These are phyloP conservation scores for Vollenhovia emeryi DNA, from an alignment of 1,140 invertebrate species.

Conservation along the genomic window DNA sequence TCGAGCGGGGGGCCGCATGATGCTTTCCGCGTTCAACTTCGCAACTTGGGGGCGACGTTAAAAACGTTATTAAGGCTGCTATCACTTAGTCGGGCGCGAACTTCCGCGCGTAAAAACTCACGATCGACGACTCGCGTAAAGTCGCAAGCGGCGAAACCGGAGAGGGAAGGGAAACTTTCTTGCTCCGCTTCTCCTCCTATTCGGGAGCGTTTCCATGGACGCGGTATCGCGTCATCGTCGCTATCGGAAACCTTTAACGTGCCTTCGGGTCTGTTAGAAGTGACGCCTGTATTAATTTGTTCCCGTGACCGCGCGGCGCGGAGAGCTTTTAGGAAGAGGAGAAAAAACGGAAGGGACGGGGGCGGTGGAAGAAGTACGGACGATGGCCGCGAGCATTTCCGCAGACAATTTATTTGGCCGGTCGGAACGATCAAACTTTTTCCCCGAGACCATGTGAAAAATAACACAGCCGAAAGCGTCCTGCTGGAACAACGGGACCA, in stretches of 20 bases:
- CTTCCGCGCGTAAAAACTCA: conserved; percentile 47
- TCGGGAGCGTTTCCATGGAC: conserved; percentile 24
- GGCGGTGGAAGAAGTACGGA: conserved; percentile 63
- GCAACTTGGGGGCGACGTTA: background rate
- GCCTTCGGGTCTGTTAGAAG: conserved; percentile 34
- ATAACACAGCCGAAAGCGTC: conserved; percentile 72
- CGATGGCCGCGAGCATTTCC: conserved; percentile 65
- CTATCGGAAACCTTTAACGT: conserved; percentile 57
- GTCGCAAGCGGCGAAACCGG: conserved; percentile 35
- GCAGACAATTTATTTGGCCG: conserved; percentile 74
- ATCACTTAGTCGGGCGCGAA: conserved; percentile 49
- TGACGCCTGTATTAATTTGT: conserved; percentile 71
- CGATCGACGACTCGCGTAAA: conserved; percentile 43
- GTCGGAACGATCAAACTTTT: conserved; percentile 76
- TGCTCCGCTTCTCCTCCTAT: background rate
- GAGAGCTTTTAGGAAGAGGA: conserved; percentile 49
- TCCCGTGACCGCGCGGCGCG: background rate
- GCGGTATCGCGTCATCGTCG: conserved; percentile 42
- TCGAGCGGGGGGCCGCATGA: conserved; percentile 1
- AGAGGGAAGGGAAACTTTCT: conserved; percentile 26
- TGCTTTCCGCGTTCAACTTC: conserved; percentile 19
- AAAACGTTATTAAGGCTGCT: conserved; percentile 49
- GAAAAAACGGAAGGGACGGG: conserved; percentile 20
- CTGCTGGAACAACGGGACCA: conserved; percentile 67
- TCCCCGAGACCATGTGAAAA: conserved; percentile 70